These are phyloP conservation scores for Aspidiotus rigidus DNA, from an alignment of 2,888 invertebrate genomes.

Conservation along the genomic window DNA sequence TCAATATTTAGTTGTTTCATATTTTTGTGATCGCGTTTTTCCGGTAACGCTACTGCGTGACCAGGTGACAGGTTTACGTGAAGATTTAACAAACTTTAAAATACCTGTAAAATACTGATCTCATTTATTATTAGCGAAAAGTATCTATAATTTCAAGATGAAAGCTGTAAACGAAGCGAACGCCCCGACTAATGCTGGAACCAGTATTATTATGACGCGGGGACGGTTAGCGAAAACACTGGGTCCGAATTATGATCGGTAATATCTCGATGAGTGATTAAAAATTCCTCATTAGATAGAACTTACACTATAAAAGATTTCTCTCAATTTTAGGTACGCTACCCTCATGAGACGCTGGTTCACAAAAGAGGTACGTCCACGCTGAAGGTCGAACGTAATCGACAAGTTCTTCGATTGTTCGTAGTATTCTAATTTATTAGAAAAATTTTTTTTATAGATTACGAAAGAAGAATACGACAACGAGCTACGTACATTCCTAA, in stretches of 20 bases:
- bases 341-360: constrained; percentile 68
- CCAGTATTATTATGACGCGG: constrained; percentile 18
- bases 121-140: no score
- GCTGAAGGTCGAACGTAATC: no score
- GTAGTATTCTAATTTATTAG: not conserved
- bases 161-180: no score
- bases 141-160: no score
- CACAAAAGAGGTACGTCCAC: constrained; percentile 44
- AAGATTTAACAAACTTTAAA: no score
- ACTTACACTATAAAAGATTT: not conserved
- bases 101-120: no score
- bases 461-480: constrained; percentile 75
- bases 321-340: constrained; percentile 49
- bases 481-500: constrained; percentile 64
- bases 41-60: no score
- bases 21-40: no score
- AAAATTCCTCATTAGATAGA: not conserved
- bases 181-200: not conserved
- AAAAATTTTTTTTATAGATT: constrained; percentile 45
- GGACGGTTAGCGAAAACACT: constrained; percentile 22
- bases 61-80: no score
- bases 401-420: not conserved
- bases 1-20: no score
- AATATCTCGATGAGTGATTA: not conserved
- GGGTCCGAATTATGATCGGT: constrained; percentile 29